Evolutionary conservation across 2,797 vertebrate genomes (phyloP), one percentile per base, ranked within the genome.

Genomic region (Myotis findleyi): DNA sequence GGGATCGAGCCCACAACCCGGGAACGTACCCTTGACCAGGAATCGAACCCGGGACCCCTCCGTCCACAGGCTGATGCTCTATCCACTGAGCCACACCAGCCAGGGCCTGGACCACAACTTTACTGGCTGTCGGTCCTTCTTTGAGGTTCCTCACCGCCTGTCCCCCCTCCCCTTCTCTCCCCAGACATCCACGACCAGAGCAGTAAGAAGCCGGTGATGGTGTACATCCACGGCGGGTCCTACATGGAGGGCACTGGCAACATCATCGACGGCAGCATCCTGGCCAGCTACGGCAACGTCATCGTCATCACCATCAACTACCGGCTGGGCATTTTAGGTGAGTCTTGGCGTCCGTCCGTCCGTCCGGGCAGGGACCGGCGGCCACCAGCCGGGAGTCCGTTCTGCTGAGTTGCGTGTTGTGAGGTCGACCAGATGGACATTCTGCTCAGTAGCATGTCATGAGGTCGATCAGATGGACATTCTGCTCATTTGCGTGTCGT

Each of bases 171-270:
- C 89, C 77, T 97, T 96, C 49, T 59, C 30, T 6, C 27, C 71
- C 27, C 73, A 97, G 99, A 99, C 95, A 99, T 99, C 97, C 99
- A 99, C 25, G 99, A 99, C 92, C 99, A 99, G 95, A 99, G 99
- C 87, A 99, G 98, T 51, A 98, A 99, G 76, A 99, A 99, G 96
- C 99, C 99, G 0, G 99, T 99, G n/a, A 99, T 99, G 99, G 99
- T 99, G 27, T 99, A 99, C 94, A 99, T 99, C 96, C 99, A 99
- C 2, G 99, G 99, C 2, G 99, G 99, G 27, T 99, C 99, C 76
- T 99, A 99, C 97, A 99, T 99, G 99, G 99, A 99, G 84, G 99
- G 99, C 6, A 99, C 99, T 0, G 99, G 99, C 10, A 99, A 99
- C 97, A 99, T 99, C 99, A 99, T 99, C 0, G 99, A 99, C 36